Base-by-base conservation (phyloP, 2,888 invertebrate species). In the Cremastinae sp. region DNA sequence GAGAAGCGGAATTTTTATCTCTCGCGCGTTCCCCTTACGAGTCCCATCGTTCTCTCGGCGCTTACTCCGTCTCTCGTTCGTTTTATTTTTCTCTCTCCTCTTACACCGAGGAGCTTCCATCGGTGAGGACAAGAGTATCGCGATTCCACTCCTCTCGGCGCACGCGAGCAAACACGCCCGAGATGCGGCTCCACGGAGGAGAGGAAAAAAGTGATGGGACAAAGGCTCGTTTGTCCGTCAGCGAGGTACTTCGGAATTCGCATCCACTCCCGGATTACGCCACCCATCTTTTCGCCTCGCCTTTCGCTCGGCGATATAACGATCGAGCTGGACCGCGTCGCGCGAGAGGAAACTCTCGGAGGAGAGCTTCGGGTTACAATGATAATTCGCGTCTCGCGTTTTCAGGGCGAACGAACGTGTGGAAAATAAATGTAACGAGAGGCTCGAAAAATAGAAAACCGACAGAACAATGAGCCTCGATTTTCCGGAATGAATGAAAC, bases 201-300 rank as follows among this genome's bases (percentile, higher is more conserved):
- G 47, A 10, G 53, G 49, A 12, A 47, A 66, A 53, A 56, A 20
- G 49, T 28, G 45, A 69, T 61, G 72, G 59, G 75, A 79, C 79
- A 79, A 79, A 74, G 71, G 69, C 59, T 76, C 76, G 70, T 76
- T 76, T 68, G 59, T 70, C 66, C 71, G 65, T 70, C 74, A 70
- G 51, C 49, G 70, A 70, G 70, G 65, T 74, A 74, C 70, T 77
- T 74, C 66, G 74, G 74, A 73, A 74, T 77, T 77, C 61, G 39
- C 53, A 76, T 66, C 65, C 74, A 79, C 79, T 76, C 76, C 79
- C 72, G 79, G 79, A 79, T 79, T 79, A 79, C 79, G 76, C 79
- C 64, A 78, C 68, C 56, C 64, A 70, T 53, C 43, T 68, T 14
- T 45, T 59, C 68, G 65, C 49, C 18, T 70, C 37, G 43, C 39